These are phyloP conservation scores for Caenorhabditis briggsae DNA, from an alignment of 1,140 invertebrate genomes.

Conservation along the genomic window DNA sequence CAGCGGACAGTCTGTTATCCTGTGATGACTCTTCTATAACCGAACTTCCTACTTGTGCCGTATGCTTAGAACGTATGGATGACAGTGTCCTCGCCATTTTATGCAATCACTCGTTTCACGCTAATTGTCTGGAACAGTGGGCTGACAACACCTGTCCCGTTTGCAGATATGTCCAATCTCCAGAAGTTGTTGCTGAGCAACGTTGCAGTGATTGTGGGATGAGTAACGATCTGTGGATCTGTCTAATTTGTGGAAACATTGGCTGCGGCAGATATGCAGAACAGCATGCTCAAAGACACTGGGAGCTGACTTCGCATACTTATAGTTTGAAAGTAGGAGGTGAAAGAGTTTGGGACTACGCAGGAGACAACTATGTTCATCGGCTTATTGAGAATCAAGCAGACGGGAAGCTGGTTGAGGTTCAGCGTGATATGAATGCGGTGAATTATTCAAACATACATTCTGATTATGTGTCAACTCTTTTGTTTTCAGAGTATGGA, in stretches of 20 bases:
- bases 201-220: constrained; percentile 85
- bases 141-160: constrained; percentile 88
- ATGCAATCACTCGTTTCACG: constrained; percentile 98
- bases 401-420: constrained; percentile 94
- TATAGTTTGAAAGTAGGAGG: constrained; percentile 95
- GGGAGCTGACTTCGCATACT: constrained; percentile 92
- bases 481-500: constrained; percentile 6
- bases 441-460: neutral
- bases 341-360: constrained; percentile 98
- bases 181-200: constrained; percentile 88
- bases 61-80: constrained; percentile 92
- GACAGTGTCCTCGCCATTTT: constrained; percentile 96
- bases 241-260: constrained; percentile 96
- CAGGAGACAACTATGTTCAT: constrained; percentile 93
- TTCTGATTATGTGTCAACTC: neutral
- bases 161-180: constrained; percentile 85
- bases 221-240: constrained; percentile 93
- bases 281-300: constrained; percentile 87
- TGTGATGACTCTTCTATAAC: constrained; percentile 84
- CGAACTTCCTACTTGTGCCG: constrained; percentile 96
- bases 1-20: constrained; percentile 47
- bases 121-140: constrained; percentile 93
- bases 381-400: constrained; percentile 69
- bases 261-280: constrained; percentile 90
- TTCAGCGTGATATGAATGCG: constrained; percentile 62